These are phyloP conservation scores for Apus apus DNA, from an alignment of 2,113 vertebrate species.

Conservation along the genomic window DNA sequence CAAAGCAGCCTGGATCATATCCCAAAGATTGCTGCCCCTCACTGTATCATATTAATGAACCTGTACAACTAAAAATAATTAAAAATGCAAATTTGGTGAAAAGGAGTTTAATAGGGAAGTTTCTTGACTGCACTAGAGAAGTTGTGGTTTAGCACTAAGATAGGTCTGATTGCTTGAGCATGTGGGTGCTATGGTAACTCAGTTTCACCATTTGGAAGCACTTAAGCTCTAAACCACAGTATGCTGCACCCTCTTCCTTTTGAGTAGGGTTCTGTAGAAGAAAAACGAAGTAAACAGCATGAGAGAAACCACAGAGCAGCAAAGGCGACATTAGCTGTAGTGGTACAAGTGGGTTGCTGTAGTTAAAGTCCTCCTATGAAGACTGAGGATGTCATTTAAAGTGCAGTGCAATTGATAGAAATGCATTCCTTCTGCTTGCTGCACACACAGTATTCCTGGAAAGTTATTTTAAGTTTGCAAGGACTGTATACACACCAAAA, in stretches of 20 bases:
- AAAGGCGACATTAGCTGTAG: conserved; percentile 19
- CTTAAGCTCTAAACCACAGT: conserved; percentile 69
- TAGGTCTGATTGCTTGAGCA: conserved; percentile 65
- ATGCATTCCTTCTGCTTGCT: not conserved
- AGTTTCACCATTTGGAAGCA: conserved; percentile 73
- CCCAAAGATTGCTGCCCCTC: not conserved
- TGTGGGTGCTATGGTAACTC: conserved; percentile 79
- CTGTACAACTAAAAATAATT: conserved; percentile 28
- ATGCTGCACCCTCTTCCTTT: conserved; percentile 79
- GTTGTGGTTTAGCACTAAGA: conserved; percentile 82
- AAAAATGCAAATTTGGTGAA: conserved; percentile 1
- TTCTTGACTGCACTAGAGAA: conserved; percentile 76
- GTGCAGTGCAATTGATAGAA: not conserved
- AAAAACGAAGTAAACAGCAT: conserved; percentile 72
- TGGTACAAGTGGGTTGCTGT: not conserved
- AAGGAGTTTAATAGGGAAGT: conserved; percentile 25
- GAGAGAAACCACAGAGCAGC: conserved; percentile 74
- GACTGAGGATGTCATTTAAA: not conserved
- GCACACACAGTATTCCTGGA: not conserved
- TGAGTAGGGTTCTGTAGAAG: conserved; percentile 60
- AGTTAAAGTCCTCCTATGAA: not conserved
- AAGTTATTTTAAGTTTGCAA: not conserved
- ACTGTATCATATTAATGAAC: not conserved
- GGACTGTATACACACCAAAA: not conserved
- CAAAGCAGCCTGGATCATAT: not conserved